A percentile compares a stretch with the other conserved stretches of the same genome.
Conservation (phyloP, 2,113 vertebrate species). For the Aegypius monachus region DNA sequence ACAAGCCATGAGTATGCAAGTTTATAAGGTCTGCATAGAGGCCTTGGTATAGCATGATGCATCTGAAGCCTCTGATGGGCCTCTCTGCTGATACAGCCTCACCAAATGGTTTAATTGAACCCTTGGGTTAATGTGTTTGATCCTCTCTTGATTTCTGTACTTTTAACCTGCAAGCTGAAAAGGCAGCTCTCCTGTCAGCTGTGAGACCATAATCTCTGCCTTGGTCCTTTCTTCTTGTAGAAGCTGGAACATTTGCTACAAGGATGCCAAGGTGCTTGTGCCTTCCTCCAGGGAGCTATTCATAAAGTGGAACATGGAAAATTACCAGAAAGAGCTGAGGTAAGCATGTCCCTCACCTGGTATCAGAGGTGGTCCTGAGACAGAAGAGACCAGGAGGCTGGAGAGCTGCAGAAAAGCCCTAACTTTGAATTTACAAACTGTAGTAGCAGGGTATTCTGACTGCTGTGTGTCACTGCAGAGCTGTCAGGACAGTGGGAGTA, state of each 20-base stretch:
- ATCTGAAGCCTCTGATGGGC: background rate
- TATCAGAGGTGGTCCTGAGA: background rate
- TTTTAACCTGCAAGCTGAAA: background rate
- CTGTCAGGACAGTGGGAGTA: background rate
- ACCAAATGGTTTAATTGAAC: background rate
- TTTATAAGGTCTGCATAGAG: background rate
- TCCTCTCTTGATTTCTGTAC: background rate
- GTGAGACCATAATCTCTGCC: background rate
- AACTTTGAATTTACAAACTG: background rate
- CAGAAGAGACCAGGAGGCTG: background rate
- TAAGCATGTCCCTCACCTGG: background rate
- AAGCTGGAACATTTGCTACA: constrained; percentile 82
- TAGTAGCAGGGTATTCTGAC: background rate
- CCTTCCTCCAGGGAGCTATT: constrained; percentile 82
- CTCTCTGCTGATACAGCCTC: background rate
- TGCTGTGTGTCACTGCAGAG: background rate
- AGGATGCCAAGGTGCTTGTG: constrained; percentile 76
- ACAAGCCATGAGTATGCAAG: background rate
- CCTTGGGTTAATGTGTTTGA: background rate
- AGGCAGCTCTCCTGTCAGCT: background rate
- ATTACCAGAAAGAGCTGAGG: constrained; percentile 73
- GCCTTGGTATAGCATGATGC: background rate
- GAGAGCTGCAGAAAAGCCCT: background rate
- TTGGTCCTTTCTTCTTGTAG: constrained; percentile 63
- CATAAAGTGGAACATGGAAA: constrained; percentile 68